Evolutionary conservation across 2,113 vertebrate species (phyloP), one percentile per base, ranked within the genome.

Genomic region (Calypte anna): DNA sequence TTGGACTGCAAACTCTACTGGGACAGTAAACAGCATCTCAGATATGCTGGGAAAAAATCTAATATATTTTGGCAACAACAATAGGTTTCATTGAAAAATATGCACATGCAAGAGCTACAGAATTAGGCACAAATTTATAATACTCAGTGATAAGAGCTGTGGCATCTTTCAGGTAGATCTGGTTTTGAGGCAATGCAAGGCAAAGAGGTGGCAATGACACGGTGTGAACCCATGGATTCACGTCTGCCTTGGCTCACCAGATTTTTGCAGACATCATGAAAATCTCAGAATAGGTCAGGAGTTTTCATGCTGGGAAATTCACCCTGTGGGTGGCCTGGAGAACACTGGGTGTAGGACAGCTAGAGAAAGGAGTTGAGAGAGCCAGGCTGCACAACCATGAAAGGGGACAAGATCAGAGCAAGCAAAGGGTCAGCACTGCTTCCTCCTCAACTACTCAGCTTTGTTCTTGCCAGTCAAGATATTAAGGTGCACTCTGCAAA

Each of bases 391-490:
- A 6, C 7, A 64, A 57, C 14, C 8, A 12, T 11, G 15, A 59
- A 74, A 73, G 55, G 46, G 59, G 75, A 51, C 4, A 5, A 51
- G 7, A 50, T 9, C 14, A 44, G 43, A 50, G 54, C 55, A 66
- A 82, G 69, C 16, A 27, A 59, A 69, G 55, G 22, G 33, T 36
- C 82, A 55, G 51, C 7, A 75, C 40, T 82, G 70, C 58, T 82
- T 19, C 57, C 69, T 58, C 43, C 80, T 31, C 19, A 90, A 53
- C 23, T 66, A 44, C 48, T 95, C 79, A 61, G 66, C 28, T 91
- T 87, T 81, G 30, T 55, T 61, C 89, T 80, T 67, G 48, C 55
- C 82, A 83, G 75, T 53, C 55, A 85, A 59, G 64, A 73, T 93
- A 36, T 38, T 44, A 58, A 54, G 36, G 67, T 51, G 48, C 16